A percentile compares a stretch with the other conserved stretches of the same genome.
phyloP scores from a whole-genome alignment of 2,888 invertebrate genomes.

The Epinotia brunnichana region DNA sequence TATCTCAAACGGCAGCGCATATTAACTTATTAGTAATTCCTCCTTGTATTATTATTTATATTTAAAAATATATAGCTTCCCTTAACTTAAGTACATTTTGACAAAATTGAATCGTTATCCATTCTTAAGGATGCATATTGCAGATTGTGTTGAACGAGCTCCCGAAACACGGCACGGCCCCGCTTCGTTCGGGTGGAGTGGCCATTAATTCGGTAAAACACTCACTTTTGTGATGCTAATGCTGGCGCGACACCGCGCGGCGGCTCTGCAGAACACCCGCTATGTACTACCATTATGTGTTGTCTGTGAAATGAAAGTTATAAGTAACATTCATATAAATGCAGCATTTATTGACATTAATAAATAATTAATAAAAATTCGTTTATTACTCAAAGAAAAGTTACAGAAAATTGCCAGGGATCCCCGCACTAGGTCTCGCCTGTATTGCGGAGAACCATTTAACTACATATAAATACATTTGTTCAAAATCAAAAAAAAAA shows the following conservation, averaged over 20 bases:
- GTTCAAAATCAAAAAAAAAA: no score
- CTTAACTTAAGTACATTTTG: neutral
- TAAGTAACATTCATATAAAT: no score
- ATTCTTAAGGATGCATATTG: neutral
- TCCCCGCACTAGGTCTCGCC: no score
- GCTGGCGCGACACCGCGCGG: slow-evolving; percentile 17
- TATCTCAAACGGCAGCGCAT: neutral
- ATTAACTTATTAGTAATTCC: no score
- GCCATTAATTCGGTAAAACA: slow-evolving; percentile 43
- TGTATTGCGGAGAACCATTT: no score
- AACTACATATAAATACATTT: no score
- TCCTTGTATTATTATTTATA: neutral
- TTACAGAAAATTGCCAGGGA: no score
- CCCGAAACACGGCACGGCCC: slow-evolving; percentile 21
- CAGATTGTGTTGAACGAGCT: slow-evolving; percentile 8
- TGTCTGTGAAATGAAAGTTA: no score
- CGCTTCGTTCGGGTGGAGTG: slow-evolving; percentile 22
- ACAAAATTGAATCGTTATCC: neutral
- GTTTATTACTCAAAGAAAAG: no score
- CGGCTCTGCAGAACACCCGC: neutral
- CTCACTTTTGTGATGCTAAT: slow-evolving; percentile 44
- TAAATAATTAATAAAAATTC: no score
- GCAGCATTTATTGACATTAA: no score
- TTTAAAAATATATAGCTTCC: neutral
- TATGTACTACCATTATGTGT: neutral